Conservation (phyloP, 2,888 invertebrate species). For the Salpingus planirostris region DNA sequence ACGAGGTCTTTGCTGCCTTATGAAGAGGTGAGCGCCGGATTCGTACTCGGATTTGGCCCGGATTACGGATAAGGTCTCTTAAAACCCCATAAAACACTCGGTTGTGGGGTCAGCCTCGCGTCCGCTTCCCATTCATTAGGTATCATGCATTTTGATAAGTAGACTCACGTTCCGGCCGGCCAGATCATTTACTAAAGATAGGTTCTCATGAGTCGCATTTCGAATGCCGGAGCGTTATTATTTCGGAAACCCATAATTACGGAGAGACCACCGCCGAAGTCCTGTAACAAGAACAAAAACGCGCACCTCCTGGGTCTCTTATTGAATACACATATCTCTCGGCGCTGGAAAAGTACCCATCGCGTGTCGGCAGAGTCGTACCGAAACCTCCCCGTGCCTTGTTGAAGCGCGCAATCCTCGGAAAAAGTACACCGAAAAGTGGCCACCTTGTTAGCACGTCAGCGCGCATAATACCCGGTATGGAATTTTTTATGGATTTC, state of each 20-base stretch:
- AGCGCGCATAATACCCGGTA: too few species aligned
- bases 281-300: slow-evolving; percentile 28
- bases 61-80: too few species aligned
- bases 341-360: too few species aligned
- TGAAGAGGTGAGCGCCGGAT: too few species aligned
- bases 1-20: too few species aligned
- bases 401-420: too few species aligned
- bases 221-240: slow-evolving; percentile 38
- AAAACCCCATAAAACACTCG: too few species aligned
- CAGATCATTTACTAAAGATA: slow-evolving; percentile 36
- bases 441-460: slow-evolving; percentile 26
- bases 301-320: too few species aligned
- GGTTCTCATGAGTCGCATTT: slow-evolving; percentile 40
- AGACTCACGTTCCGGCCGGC: slow-evolving; percentile 31
- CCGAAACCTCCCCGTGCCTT: too few species aligned
- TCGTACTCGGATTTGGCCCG: too few species aligned
- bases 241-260: slow-evolving; percentile 40
- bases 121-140: too few species aligned
- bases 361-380: slow-evolving; percentile 23
- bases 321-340: slow-evolving; percentile 22
- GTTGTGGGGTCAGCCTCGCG: too few species aligned
- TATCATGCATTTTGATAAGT: slow-evolving; percentile 26
- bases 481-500: slow-evolving; percentile 16
- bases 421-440: slow-evolving; percentile 6
- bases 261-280: slow-evolving; percentile 40